Conservation (phyloP, 1,140 invertebrate genomes). For the Zophobas morio region DNA sequence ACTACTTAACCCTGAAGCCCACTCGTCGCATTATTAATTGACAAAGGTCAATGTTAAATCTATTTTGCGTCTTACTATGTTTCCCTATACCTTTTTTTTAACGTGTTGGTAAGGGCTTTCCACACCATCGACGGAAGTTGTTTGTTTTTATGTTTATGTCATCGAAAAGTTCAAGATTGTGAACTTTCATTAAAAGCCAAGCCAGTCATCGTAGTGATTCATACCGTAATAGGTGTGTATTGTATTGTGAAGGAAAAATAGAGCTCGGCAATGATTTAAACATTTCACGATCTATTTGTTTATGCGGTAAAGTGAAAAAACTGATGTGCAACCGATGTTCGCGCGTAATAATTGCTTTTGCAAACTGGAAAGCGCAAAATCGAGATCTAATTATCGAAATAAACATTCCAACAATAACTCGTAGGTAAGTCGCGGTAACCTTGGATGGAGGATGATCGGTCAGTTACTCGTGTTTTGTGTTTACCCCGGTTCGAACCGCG, state of each 20-base stretch:
- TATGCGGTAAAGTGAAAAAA: slow-evolving; percentile 1
- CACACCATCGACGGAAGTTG: slow-evolving; percentile 12
- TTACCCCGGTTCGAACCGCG: not conserved
- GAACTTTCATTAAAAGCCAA: slow-evolving; percentile 29
- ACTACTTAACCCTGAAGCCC: too few species aligned
- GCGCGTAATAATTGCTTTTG: not conserved
- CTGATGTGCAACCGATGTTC: slow-evolving; percentile 18
- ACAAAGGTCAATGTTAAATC: too few species aligned
- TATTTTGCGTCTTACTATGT: not conserved
- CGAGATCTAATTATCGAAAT: slow-evolving; percentile 19
- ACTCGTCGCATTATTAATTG: too few species aligned
- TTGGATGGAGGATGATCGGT: not conserved
- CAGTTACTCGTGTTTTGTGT: slow-evolving; percentile 8
- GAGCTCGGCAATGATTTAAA: not conserved
- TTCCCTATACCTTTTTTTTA: not conserved
- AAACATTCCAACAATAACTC: not conserved
- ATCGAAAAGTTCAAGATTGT: slow-evolving; percentile 28
- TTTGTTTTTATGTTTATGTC: slow-evolving; percentile 15
- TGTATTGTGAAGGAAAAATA: slow-evolving; percentile 9
- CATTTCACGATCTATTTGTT: slow-evolving; percentile 18
- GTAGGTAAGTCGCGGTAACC: slow-evolving; percentile 7
- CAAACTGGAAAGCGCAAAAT: slow-evolving; percentile 18
- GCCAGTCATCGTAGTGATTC: slow-evolving; percentile 23
- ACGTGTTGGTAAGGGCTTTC: not conserved
- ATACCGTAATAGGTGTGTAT: slow-evolving; percentile 29